Conservation (phyloP, 1,140 invertebrate species). For the Drosophila grimshawi region DNA sequence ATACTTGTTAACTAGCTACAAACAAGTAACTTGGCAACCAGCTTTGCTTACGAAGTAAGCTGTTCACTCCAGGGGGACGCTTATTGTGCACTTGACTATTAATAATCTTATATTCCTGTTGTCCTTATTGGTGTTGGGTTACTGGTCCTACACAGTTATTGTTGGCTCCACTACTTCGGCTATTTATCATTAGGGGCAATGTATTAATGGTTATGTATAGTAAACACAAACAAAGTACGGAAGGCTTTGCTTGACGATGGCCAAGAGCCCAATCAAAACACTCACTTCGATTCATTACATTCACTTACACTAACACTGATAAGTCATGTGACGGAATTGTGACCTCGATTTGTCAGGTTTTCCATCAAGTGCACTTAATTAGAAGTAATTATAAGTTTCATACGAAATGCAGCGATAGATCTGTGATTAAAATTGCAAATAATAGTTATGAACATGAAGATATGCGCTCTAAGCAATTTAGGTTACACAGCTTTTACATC, state of each 20-base stretch:
- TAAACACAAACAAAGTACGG: constrained; percentile 45
- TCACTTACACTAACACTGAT: not conserved
- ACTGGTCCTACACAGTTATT: not conserved
- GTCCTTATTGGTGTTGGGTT: constrained; percentile 21
- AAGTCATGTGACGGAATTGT: constrained; percentile 17
- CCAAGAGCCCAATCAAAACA: constrained; percentile 26
- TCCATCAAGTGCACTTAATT: constrained; percentile 9
- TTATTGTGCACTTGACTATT: constrained; percentile 23
- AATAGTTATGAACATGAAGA: constrained; percentile 48
- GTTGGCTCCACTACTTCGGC: constrained; percentile 19
- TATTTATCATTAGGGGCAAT: constrained; percentile 50
- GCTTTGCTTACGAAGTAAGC: constrained; percentile 18
- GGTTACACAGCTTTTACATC: constrained; percentile 21
- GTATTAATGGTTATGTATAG: constrained; percentile 59
- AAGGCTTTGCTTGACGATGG: constrained; percentile 12
- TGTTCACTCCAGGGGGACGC: constrained; percentile 8
- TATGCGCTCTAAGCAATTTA: constrained; percentile 16
- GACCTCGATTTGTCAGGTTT: constrained; percentile 9
- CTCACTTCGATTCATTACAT: constrained; percentile 11
- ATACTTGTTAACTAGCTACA: constrained; percentile 15
- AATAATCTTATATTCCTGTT: constrained; percentile 36
- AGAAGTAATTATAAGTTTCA: not conserved
- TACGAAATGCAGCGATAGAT: not conserved
- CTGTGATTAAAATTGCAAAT: constrained; percentile 49
- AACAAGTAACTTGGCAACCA: constrained; percentile 33